Conservation (phyloP, 1,140 invertebrate genomes). For the Thalassaphorura encarpata region DNA sequence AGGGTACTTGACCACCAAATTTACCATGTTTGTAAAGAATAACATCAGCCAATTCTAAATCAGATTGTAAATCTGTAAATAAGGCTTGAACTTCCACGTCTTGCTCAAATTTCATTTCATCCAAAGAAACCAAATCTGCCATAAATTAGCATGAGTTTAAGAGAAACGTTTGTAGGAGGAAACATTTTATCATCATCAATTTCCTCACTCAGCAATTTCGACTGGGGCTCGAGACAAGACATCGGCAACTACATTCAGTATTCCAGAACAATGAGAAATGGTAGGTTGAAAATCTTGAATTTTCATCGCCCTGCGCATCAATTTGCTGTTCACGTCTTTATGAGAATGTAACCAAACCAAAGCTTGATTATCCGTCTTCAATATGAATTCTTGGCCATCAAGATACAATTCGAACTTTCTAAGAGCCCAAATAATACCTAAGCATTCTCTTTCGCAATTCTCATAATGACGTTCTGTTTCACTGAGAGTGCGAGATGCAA, state of each 20-base stretch:
- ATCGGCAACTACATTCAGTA: constrained; percentile 18
- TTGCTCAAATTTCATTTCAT: neutral
- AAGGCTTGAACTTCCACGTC: neutral
- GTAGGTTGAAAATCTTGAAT: constrained; percentile 37
- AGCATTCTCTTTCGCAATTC: constrained; percentile 41
- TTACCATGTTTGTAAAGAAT: no score
- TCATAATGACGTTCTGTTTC: constrained; percentile 40
- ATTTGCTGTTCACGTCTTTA: constrained; percentile 36
- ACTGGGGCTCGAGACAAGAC: constrained; percentile 17
- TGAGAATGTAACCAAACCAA: constrained; percentile 39
- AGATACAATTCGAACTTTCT: constrained; percentile 43
- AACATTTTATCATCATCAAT: neutral
- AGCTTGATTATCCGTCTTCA: constrained; percentile 43
- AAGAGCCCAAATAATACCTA: constrained; percentile 43
- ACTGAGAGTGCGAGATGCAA: constrained; percentile 39
- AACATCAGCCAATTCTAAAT: no score
- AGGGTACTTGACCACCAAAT: no score
- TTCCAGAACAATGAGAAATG: constrained; percentile 31
- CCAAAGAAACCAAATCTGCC: neutral
- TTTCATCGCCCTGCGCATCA: constrained; percentile 42
- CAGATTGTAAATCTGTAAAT: no score
- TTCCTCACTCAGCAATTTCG: neutral
- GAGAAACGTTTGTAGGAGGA: neutral
- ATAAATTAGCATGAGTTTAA: neutral
- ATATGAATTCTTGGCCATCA: constrained; percentile 40